These are phyloP conservation scores for Oxyruncus cristatus DNA, from an alignment of 2,113 vertebrate species.

Conservation along the genomic window DNA sequence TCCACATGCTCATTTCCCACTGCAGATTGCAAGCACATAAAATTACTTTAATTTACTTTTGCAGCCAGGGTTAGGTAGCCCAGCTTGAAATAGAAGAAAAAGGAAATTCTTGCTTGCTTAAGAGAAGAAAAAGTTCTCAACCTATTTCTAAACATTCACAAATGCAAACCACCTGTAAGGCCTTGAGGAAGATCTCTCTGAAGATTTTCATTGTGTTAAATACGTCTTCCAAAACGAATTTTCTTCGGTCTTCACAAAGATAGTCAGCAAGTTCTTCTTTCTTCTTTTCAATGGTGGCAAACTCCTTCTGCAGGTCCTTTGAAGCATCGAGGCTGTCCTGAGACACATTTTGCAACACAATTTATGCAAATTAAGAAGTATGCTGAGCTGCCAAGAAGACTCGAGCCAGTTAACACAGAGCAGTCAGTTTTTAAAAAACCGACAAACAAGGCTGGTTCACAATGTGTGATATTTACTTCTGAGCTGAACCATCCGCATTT, in stretches of 20 bases:
- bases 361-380: neutral
- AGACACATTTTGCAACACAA: neutral
- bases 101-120: neutral
- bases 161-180: constrained; percentile 84
- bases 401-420: neutral
- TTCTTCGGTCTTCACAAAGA: constrained; percentile 84
- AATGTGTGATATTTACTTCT: neutral
- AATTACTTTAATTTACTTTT: neutral
- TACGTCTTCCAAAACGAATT: constrained; percentile 86
- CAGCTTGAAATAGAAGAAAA: neutral
- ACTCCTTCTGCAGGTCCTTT: constrained; percentile 67
- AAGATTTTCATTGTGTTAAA: constrained; percentile 87
- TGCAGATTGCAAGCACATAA: neutral
- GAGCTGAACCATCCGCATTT: neutral
- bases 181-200: constrained; percentile 83
- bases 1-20: neutral
- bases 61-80: neutral
- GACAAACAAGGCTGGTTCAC: neutral
- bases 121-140: neutral
- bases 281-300: constrained; percentile 75
- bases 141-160: neutral
- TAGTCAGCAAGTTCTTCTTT: constrained; percentile 84
- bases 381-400: neutral
- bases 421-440: neutral
- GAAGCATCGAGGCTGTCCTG: constrained; percentile 77